Percentiles rank a stretch among this genome's conserved stretches.
These are phyloP conservation scores for Morinoia aosen DNA, from an alignment of 2,888 invertebrate genomes.

Conservation along the genomic window DNA sequence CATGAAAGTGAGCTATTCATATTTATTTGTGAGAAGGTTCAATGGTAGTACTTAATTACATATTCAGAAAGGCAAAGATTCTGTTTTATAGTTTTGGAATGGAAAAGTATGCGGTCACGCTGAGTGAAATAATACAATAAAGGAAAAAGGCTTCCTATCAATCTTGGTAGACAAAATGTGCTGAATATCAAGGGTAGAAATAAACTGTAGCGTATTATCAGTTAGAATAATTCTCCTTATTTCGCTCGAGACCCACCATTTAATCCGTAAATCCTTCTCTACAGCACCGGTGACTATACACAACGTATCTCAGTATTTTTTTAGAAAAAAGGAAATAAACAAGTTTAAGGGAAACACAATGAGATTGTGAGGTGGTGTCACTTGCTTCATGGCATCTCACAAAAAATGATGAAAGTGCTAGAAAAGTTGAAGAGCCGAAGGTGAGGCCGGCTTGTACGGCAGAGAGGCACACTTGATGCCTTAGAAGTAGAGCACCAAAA, in stretches of 20 bases:
- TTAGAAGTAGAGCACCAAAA: neutral
- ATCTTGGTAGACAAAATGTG: too few species aligned
- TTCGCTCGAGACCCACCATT: neutral
- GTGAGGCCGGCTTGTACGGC: neutral
- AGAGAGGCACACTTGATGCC: neutral
- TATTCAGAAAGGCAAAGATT: too few species aligned
- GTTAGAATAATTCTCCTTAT: neutral
- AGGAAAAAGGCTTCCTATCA: too few species aligned
- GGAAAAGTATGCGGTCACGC: too few species aligned
- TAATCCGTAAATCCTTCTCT: neutral
- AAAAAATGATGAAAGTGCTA: neutral
- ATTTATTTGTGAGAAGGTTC: too few species aligned
- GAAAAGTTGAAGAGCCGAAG: neutral
- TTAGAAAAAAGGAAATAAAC: neutral
- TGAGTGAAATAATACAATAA: too few species aligned
- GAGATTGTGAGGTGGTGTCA: neutral
- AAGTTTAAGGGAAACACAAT: neutral
- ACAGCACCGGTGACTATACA: neutral
- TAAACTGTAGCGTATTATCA: too few species aligned
- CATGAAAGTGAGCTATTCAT: too few species aligned
- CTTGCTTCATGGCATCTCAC: neutral
- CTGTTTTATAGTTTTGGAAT: too few species aligned
- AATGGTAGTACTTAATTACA: too few species aligned
- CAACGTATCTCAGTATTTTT: neutral
- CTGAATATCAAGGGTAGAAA: too few species aligned